phyloP scores from a whole-genome alignment of 2,797 vertebrate genomes.

The Anolis apletophallus region DNA sequence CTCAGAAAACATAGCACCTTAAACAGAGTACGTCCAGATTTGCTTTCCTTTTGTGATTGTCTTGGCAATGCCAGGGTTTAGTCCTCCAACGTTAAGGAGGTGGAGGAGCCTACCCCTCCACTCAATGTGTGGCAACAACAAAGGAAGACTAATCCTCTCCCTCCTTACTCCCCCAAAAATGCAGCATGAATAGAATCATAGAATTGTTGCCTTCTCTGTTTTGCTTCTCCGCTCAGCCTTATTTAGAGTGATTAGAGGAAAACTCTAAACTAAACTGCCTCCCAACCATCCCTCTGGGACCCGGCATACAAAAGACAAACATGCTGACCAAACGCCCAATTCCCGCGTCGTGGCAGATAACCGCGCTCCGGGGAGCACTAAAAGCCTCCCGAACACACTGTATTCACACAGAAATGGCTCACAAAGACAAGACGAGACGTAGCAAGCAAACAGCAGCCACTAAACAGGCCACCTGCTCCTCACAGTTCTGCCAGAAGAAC shows the following conservation, averaged over 20 bases:
- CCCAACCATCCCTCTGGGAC: conserved; percentile 53
- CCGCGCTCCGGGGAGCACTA: conserved; percentile 42
- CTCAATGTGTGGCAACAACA: conserved; percentile 10
- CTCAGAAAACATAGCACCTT: neutral
- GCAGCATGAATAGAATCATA: conserved; percentile 63
- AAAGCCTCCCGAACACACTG: conserved; percentile 44
- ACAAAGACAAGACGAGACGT: conserved; percentile 55
- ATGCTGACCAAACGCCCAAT: neutral
- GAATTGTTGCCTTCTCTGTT: conserved; percentile 56
- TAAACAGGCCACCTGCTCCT: conserved; percentile 60
- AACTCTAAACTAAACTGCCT: conserved; percentile 52
- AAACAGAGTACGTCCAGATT: neutral
- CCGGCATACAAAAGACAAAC: conserved; percentile 9
- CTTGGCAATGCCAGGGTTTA: conserved; percentile 22
- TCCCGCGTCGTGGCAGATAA: conserved; percentile 53
- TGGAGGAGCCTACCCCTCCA: conserved; percentile 35
- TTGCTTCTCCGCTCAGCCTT: conserved; percentile 63
- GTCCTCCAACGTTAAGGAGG: conserved; percentile 7
- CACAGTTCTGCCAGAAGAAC: conserved; percentile 26
- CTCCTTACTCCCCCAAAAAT: conserved; percentile 44
- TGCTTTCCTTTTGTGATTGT: conserved; percentile 6
- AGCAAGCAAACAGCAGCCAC: conserved; percentile 49
- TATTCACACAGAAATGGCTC: conserved; percentile 47
- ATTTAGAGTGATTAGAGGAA: conserved; percentile 66
- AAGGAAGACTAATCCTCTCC: conserved; percentile 54